These are phyloP conservation scores for Willisornis vidua DNA, from an alignment of 2,113 vertebrate species.

Conservation along the genomic window DNA sequence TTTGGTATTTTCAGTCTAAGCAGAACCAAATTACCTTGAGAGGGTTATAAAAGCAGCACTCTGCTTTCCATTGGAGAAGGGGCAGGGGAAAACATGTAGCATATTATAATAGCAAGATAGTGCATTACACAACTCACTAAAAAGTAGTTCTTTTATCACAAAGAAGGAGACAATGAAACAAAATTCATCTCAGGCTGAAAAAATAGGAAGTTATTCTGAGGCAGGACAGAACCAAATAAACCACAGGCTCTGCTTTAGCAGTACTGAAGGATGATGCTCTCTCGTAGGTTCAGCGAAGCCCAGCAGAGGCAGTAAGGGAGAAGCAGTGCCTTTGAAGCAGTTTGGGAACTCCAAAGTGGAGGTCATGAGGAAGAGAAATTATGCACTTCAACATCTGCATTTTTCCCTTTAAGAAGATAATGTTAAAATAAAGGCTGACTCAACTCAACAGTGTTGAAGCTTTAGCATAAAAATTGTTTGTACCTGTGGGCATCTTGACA, in stretches of 20 bases:
- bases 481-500: neutral
- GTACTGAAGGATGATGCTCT: neutral
- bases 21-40: neutral
- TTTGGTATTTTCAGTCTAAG: neutral
- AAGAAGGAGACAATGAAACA: neutral
- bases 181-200: neutral
- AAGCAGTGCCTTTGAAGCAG: neutral
- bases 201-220: neutral
- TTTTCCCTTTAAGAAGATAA: neutral
- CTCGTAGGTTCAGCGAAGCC: neutral
- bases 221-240: neutral
- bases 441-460: neutral
- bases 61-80: neutral
- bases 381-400: fast-evolving
- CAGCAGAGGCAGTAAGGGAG: neutral
- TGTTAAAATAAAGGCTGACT: neutral
- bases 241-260: neutral
- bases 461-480: neutral
- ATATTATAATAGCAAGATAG: neutral
- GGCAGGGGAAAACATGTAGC: neutral
- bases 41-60: neutral
- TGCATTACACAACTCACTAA: neutral
- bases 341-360: neutral
- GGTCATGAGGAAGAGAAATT: neutral
- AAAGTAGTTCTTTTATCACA: neutral